Conservation (phyloP, 2,888 invertebrate genomes). For the Trissolcus brochymenae region DNA sequence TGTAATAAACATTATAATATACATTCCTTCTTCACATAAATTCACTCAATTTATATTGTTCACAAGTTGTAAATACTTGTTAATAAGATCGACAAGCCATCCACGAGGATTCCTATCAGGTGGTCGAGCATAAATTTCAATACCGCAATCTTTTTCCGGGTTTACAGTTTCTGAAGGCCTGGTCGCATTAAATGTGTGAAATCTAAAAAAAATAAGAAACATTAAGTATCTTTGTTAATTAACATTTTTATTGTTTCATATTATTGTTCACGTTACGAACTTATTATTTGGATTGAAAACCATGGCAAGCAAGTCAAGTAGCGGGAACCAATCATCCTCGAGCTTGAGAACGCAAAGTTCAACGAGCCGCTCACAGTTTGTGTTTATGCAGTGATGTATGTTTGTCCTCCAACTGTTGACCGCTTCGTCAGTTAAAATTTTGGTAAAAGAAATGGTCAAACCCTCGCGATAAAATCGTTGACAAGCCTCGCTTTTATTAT, state of each 20-base stretch:
- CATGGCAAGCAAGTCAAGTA: constrained; percentile 94
- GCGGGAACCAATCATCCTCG: constrained; percentile 91
- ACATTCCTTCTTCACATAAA: too few relatives aligned
- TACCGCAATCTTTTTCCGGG: constrained; percentile 80
- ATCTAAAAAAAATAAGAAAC: constrained; percentile 78
- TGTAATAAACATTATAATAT: constrained; percentile 63
- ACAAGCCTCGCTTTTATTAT: constrained; percentile 91
- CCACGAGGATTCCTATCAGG: constrained; percentile 89
- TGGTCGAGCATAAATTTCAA: constrained; percentile 85
- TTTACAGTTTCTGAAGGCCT: constrained; percentile 85
- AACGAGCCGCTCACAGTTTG: constrained; percentile 93
- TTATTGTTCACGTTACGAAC: constrained; percentile 77
- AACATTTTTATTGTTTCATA: neutral
- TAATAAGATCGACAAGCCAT: constrained; percentile 97
- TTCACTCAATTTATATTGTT: neutral
- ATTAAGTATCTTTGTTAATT: too few relatives aligned
- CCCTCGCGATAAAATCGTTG: constrained; percentile 97
- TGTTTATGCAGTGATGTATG: constrained; percentile 95
- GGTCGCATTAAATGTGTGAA: constrained; percentile 90
- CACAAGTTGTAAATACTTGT: constrained; percentile 79
- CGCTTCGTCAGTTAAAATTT: constrained; percentile 97
- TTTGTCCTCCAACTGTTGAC: constrained; percentile 98
- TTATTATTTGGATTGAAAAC: constrained; percentile 97
- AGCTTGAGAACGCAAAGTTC: constrained; percentile 95
- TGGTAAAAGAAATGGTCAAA: constrained; percentile 94